Evolutionary conservation across 2,797 vertebrate species (phyloP).

Genomic region (Semotilus atromaculatus): DNA sequence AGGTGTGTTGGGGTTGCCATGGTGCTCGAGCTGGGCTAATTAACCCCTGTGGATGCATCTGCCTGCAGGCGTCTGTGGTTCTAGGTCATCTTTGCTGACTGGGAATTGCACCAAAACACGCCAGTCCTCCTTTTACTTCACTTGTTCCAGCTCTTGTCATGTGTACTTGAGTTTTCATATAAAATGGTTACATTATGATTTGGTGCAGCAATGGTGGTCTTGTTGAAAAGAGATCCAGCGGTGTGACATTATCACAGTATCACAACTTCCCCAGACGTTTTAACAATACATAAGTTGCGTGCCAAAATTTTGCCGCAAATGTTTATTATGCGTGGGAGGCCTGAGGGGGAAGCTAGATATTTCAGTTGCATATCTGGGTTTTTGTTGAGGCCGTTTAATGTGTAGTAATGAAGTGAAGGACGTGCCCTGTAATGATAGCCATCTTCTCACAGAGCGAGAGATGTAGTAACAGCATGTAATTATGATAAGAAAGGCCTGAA

Average conservation of each 20-base stretch:
- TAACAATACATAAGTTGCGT: conserved; percentile 26
- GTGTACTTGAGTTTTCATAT: conserved; percentile 11
- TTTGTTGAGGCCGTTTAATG: conserved; percentile 25
- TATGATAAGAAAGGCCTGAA: conserved; percentile 2
- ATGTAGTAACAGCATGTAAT: not conserved
- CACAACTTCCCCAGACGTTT: conserved; percentile 23
- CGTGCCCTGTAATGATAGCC: not conserved
- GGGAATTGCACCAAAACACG: conserved; percentile 26
- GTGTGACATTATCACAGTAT: conserved; percentile 20
- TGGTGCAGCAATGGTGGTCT: not conserved
- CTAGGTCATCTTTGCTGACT: conserved; percentile 25
- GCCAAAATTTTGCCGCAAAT: conserved; percentile 30
- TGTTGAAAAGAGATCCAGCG: conserved; percentile 29
- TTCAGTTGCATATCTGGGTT: conserved; percentile 25
- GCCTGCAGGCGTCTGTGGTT: conserved; percentile 1
- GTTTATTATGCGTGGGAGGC: conserved; percentile 40
- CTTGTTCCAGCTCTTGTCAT: conserved; percentile 17
- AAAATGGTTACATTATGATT: not conserved
- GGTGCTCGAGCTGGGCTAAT: conserved; percentile 47
- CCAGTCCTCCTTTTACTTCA: conserved; percentile 20
- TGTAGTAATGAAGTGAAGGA: conserved; percentile 20
- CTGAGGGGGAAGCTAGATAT: conserved; percentile 21
- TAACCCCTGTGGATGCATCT: conserved; percentile 50
- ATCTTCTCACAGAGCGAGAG: not conserved
- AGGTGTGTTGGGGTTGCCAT: no score